Evolutionary conservation across 2,888 invertebrate genomes (phyloP).

Genomic region (Epirrhoe tristata): DNA sequence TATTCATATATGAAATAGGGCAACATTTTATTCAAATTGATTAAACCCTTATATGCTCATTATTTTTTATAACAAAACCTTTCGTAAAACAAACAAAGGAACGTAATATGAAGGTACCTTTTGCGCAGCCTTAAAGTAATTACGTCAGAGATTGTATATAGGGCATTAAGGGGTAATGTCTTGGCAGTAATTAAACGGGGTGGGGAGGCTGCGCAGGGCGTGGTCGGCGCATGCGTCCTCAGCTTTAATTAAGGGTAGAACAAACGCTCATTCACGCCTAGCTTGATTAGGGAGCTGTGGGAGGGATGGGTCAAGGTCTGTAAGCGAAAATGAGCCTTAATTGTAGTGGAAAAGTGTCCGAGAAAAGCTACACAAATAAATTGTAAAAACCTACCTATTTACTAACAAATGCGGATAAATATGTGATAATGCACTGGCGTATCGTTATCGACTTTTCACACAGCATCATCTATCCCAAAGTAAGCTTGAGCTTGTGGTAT

Average conservation of each 20-base stretch:
- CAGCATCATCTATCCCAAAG: too few species aligned
- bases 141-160: conserved; percentile 61
- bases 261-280: conserved; percentile 80
- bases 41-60: conserved; percentile 19
- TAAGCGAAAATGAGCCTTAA: conserved; percentile 50
- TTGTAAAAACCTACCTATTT: too few species aligned
- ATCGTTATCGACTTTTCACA: too few species aligned
- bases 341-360: conserved; percentile 1
- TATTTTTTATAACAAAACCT: conserved; percentile 22
- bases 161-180: conserved; percentile 81
- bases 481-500: too few species aligned
- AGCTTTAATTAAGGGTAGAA: conserved; percentile 76
- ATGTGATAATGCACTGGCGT: too few species aligned
- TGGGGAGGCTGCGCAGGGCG: conserved; percentile 81
- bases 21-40: not conserved
- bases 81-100: conserved; percentile 25
- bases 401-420: too few species aligned
- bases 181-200: conserved; percentile 79
- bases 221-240: conserved; percentile 78
- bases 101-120: conserved; percentile 29
- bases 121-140: conserved; percentile 43
- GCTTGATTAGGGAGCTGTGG: conserved; percentile 70
- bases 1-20: too few species aligned
- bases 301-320: conserved; percentile 39
- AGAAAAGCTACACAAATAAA: not conserved